A percentile compares a stretch with the other conserved stretches of the same genome.
Conservation (phyloP, 2,888 invertebrate species). For the Cryptus viduatorius region DNA sequence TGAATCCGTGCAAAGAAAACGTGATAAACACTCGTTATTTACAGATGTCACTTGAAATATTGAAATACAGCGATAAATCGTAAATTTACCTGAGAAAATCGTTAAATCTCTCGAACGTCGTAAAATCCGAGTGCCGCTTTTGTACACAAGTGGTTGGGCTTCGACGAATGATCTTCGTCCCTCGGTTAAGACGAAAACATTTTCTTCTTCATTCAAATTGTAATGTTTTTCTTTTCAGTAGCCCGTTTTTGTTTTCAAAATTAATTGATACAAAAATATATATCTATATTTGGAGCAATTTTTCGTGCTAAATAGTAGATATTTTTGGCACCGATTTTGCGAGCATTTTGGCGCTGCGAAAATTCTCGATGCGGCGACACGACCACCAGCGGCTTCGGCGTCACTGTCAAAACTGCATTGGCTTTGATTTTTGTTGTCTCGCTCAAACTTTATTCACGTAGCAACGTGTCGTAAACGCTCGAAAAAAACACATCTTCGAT, state of each 20-base stretch:
- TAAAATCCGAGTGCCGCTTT: neutral
- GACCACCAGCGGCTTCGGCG: neutral
- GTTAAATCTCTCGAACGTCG: conserved; percentile 1
- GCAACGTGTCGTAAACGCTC: too few species aligned
- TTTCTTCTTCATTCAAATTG: neutral
- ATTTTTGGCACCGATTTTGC: neutral
- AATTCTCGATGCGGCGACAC: too few species aligned
- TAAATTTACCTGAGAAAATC: neutral
- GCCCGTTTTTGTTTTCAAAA: neutral
- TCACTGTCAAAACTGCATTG: neutral
- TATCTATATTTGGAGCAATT: neutral
- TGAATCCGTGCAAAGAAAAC: neutral
- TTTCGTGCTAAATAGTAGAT: neutral
- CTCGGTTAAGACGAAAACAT: neutral
- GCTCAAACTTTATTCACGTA: too few species aligned
- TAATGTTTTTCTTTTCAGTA: neutral
- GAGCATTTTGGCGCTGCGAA: conserved; percentile 8
- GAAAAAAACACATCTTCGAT: too few species aligned
- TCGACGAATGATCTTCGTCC: neutral
- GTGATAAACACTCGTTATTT: neutral
- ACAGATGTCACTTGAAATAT: neutral
- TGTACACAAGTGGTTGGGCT: neutral
- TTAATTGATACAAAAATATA: neutral
- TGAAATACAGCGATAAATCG: neutral
- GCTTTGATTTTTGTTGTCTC: too few species aligned